Base-by-base conservation (phyloP, 1,140 invertebrate species). In the Brachionus asplanchnoidis region DNA sequence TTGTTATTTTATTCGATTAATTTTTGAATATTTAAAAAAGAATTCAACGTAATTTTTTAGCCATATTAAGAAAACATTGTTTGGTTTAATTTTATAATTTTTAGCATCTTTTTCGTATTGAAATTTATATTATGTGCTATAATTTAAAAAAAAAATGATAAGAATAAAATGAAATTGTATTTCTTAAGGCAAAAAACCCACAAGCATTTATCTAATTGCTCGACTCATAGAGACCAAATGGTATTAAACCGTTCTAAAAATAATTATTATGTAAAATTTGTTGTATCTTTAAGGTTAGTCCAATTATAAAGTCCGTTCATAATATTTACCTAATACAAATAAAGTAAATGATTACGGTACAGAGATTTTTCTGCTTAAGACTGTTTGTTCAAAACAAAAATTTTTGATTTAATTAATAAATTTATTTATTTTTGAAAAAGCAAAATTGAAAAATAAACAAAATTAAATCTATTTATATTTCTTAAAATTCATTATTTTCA, bases 381-480 rank as follows among this genome's bases (percentile, higher is more conserved):
- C 17, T 60, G 53, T 60, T 5, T 9, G 53, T 23, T 9, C 9
- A 23, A 42, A 73, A 73, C 28, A n/a, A 8, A 20, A 73, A 73
- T n/a, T 73, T 73, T 73, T 42, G 36, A 17, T 73, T 40, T 73
- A 73, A 73, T 73, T 73, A 46, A 73, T 40, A 40, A 40, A 40
- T 73, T 73, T 73, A 73, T 73, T 73, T 40, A 40, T 42, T 73
- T 73, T 40, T 73, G 8, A 40, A 73, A 73, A 73, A 73, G 17
- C 32, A 73, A 73, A 73, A 73, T 73, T 73, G n/a, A 73, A 73
- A 73, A 73, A 73, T 73, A 73, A 73, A 73, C 68, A 73, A 73
- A 14, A 20, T 42, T 40, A 44, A 42, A 42, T 20, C 32, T 73
- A 40, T 73, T 40, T 73, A 73, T 73, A 73, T 36, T n/a, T 40